Evolutionary conservation across 2,888 invertebrate genomes (phyloP), one percentile per base, ranked within the genome.

Genomic region (Cecidostiba fungosa): DNA sequence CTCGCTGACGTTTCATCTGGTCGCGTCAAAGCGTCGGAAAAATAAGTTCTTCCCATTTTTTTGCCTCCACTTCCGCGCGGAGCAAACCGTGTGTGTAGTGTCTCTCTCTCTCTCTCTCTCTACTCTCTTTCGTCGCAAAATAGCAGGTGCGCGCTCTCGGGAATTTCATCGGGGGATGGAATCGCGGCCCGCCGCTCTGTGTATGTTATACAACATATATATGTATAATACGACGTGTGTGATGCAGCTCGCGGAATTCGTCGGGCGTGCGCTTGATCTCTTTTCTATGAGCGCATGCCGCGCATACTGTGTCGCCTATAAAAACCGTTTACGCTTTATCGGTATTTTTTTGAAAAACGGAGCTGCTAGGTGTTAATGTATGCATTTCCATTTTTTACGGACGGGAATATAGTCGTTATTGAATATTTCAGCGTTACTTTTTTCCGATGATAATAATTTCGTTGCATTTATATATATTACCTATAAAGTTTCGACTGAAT

Each of bases 111-210:
- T n/a, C n/a, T 5, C 50, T 1, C 1, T 29, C 47, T 10, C 10
- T 32, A n/a, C 50, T 1, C 1, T 29, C 47, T 10, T 4, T 32
- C 19, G 10, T 50, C 2, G 29, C 23, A 23, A 59, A 80, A 72
- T 54, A 36, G 59, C 47, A 74, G 47, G 47, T 47, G 73, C 74
- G 29, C 39, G 72, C 72, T 36, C 47, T 23, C 74, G 32, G 29
- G 72, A 39, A 66, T 81, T 81, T 74, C 74, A 74, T 81, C 74
- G 81, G 29, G 43, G 43, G 43, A 72, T 77, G 81, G 59, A 74
- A 74, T 81, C 54, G 69, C 36, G 36, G 69, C 50, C 47, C 19
- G 50, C 50, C 69, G 32, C 26, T 32, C 2, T 32, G 12, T 32
- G 32, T 32, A n/a, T 12, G 23, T 3, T 8, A 54, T 16, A 54